Conservation (phyloP, 2,888 invertebrate species). For the Germaria angustata region DNA sequence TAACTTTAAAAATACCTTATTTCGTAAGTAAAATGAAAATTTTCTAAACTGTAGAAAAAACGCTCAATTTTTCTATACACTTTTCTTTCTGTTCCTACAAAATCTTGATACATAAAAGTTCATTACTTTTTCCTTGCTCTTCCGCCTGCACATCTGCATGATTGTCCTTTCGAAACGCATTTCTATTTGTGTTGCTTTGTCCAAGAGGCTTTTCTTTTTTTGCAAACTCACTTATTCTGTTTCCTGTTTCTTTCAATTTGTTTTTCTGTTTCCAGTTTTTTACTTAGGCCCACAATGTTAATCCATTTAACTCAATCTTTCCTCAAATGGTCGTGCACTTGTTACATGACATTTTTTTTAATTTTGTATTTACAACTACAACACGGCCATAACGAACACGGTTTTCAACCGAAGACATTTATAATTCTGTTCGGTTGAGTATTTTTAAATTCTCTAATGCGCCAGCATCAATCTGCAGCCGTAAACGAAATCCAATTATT, state of each 20-base stretch:
- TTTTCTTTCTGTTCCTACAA: not conserved
- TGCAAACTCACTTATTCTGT: conserved; percentile 18
- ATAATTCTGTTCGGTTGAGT: not conserved
- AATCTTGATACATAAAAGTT: conserved; percentile 14
- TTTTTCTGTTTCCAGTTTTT: conserved; percentile 5
- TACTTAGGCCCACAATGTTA: conserved; percentile 57
- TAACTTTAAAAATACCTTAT: not conserved
- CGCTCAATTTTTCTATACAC: not conserved
- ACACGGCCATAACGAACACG: not conserved
- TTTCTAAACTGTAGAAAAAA: not conserved
- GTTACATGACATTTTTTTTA: conserved; percentile 5
- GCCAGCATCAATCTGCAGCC: not conserved
- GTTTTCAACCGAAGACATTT: too few relatives aligned
- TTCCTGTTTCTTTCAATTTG: conserved; percentile 49
- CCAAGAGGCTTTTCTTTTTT: not conserved
- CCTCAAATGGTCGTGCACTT: conserved; percentile 29
- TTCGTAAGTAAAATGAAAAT: not conserved
- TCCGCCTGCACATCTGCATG: not conserved
- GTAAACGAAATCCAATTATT: too few relatives aligned
- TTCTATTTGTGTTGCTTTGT: conserved; percentile 27
- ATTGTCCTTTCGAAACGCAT: conserved; percentile 31
- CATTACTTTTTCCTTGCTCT: conserved; percentile 22
- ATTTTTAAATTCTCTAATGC: not conserved
- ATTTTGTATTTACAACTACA: not conserved
- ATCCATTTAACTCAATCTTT: conserved; percentile 66